Conservation (phyloP, 2,113 vertebrate species). For the Sturnus vulgaris region DNA sequence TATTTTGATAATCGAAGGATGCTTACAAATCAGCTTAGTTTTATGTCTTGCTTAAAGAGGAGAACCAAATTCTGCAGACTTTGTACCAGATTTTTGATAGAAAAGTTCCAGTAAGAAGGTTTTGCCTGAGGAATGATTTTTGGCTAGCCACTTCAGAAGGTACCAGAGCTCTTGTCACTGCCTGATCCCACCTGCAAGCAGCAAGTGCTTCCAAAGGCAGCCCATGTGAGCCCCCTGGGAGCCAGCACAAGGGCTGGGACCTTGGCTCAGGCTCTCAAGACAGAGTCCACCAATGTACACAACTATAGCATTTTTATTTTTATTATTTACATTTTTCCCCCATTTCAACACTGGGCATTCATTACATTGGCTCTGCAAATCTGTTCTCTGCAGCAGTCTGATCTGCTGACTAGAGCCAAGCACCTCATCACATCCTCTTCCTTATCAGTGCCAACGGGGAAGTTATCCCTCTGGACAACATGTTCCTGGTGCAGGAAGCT, state of each 20-base stretch:
- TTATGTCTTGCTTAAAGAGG: not conserved
- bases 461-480: not conserved
- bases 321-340: not conserved
- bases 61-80: not conserved
- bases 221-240: accelerated
- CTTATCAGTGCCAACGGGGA: not conserved
- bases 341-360: accelerated
- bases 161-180: not conserved
- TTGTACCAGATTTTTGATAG: not conserved
- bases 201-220: accelerated
- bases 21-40: not conserved
- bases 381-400: not conserved
- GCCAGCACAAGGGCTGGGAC: not conserved
- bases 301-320: not conserved
- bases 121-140: not conserved
- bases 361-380: accelerated
- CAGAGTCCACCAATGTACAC: not conserved
- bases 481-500: not conserved
- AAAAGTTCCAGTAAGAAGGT: not conserved
- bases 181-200: not conserved
- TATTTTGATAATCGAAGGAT: not conserved
- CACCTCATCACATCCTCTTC: not conserved
- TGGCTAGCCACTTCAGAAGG: not conserved
- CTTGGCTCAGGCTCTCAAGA: not conserved
- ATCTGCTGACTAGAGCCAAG: not conserved